Base-by-base conservation (phyloP, 2,888 invertebrate genomes). In the Deilephila porcellus region DNA sequence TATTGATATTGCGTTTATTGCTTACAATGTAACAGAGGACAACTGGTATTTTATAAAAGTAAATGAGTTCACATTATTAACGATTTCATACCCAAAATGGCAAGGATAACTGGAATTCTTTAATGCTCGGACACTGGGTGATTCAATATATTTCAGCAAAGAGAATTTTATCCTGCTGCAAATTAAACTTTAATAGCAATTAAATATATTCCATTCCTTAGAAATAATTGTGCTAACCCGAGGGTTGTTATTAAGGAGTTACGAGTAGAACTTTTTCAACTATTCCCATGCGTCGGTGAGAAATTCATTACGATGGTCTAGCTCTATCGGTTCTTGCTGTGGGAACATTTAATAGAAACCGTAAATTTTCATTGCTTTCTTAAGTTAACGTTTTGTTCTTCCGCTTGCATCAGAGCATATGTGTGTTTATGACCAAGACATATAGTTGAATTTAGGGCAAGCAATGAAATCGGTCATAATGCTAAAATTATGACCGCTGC, bases 401-500 rank as follows among this genome's bases (percentile, higher is more conserved):
- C 62, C 60, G 52, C 19, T 71, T 73, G 62, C 71, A 60, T 59
- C 63, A 71, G 32, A 72, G 62, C 45, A 19, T 60, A 29, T 45
- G 32, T 60, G 17, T 37, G 53, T 63, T 73, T 73, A 71, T 63
- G 71, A 56, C 29, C 25, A 59, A 62, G 59, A 37, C 71, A 56
- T 71, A 73, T 34, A 70, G 76, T 76, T 67, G 75, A 81, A 85
- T 84, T 79, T 83, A 80, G 86, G 80, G 80, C 82, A 80, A 79
- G 81, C 73, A 75, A 77, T 84, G 81, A 80, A 83, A 80, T 78
- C 73, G 80, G 75, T 82, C 82, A 76, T 85, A 83, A 85, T 83
- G 72, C 76, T 75, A 72, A 73, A 74, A 75, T 75, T 75, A 77
- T 76, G 76, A 79, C 74, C 78, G 76, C 75, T 71, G 75, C 80